These are phyloP conservation scores for Myotis planiceps DNA, from an alignment of 2,797 vertebrate species.

Conservation along the genomic window DNA sequence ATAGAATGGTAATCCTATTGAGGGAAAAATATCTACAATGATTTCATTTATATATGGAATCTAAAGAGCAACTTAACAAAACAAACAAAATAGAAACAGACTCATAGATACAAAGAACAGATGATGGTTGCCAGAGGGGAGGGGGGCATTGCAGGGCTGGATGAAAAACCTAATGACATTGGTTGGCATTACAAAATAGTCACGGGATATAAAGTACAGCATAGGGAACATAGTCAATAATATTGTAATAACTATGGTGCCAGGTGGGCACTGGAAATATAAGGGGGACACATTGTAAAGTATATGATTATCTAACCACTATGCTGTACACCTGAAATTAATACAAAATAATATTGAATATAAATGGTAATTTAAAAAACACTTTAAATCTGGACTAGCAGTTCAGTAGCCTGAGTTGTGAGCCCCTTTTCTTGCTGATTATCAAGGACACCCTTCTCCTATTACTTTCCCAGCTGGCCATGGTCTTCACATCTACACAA, in stretches of 20 bases:
- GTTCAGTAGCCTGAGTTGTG: background rate
- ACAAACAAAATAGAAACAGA: background rate
- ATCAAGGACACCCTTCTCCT: background rate
- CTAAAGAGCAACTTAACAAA: background rate
- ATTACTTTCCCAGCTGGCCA: background rate
- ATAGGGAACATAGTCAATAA: background rate
- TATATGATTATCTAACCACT: background rate
- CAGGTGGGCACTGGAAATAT: background rate
- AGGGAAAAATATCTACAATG: background rate
- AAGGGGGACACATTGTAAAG: background rate
- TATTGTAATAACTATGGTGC: background rate
- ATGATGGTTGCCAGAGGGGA: background rate
- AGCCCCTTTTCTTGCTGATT: background rate
- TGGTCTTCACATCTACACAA: background rate
- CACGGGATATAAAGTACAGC: background rate
- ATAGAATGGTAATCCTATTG: background rate
- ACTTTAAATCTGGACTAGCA: background rate
- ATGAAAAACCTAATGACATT: no score
- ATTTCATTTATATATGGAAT: background rate
- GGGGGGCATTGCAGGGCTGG: no score
- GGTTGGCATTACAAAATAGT: background rate
- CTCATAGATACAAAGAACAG: background rate
- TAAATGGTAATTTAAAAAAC: background rate
- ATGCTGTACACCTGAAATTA: background rate
- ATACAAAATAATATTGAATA: background rate